Conservation (phyloP, 1,140 invertebrate species). For the Thrips palmi region DNA sequence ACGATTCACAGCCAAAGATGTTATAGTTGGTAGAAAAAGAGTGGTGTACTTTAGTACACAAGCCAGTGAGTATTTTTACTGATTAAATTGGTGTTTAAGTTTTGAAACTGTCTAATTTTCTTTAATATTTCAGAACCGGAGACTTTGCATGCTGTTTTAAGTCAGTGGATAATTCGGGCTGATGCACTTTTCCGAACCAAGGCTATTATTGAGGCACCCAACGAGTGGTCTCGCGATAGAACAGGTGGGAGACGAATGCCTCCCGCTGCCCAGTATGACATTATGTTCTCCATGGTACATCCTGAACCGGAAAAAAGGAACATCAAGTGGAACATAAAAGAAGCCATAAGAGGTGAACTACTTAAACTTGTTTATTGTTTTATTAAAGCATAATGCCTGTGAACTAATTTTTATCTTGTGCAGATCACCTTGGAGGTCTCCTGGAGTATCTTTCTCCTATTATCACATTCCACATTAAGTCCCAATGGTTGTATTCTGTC, state of each 20-base stretch:
- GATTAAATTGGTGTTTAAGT: constrained; percentile 2
- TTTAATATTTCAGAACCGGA: constrained; percentile 22
- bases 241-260: constrained; percentile 27
- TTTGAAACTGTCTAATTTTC: constrained; percentile 20
- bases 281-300: constrained; percentile 56
- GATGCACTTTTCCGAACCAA: constrained; percentile 22
- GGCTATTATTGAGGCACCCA: constrained; percentile 24
- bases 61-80: constrained; percentile 11
- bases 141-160: constrained; percentile 24
- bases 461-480: constrained; percentile 60
- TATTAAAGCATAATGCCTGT: background rate
- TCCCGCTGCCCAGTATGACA: constrained; percentile 42
- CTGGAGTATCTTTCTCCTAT: constrained; percentile 41
- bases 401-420: constrained; percentile 16
- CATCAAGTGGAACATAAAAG: constrained; percentile 45
- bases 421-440: constrained; percentile 58
- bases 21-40: constrained; percentile 12
- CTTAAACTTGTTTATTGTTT: constrained; percentile 1
- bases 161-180: too few relatives aligned
- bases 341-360: constrained; percentile 33
- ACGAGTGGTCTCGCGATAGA: constrained; percentile 22
- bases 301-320: constrained; percentile 49
- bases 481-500: constrained; percentile 71
- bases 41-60: constrained; percentile 14
- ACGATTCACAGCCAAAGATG: constrained; percentile 8